A percentile compares a stretch with the other conserved stretches of the same genome.
Conservation (phyloP, 2,888 invertebrate species). For the Harmothoe impar region DNA sequence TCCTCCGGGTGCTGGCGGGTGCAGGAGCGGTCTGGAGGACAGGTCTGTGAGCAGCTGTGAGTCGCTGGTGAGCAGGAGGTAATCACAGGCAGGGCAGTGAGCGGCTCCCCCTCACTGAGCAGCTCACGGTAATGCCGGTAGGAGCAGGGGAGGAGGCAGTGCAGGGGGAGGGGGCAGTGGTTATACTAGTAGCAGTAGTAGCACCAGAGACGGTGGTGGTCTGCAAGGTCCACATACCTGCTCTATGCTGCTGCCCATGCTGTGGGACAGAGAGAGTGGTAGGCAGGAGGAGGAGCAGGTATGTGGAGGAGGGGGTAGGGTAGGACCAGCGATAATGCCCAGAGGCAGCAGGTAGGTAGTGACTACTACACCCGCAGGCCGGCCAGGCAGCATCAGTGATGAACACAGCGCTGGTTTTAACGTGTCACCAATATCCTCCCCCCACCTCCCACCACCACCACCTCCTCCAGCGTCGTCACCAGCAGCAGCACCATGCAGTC, state of each 20-base stretch:
- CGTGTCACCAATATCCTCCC: neutral
- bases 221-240: neutral
- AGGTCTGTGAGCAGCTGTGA: conserved; percentile 34
- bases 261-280: too few species aligned
- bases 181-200: neutral
- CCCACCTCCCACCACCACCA: neutral
- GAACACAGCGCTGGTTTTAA: neutral
- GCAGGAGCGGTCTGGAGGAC: neutral
- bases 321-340: too few species aligned
- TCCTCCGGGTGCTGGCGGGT: neutral
- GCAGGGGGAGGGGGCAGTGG: neutral
- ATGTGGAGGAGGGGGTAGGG: too few species aligned
- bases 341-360: too few species aligned
- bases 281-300: too few species aligned
- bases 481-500: neutral
- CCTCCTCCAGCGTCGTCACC: neutral
- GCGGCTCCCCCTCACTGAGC: neutral
- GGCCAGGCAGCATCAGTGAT: neutral
- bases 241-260: neutral
- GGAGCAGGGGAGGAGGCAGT: neutral
- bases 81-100: conserved; percentile 1
- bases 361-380: neutral
- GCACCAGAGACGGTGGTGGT: neutral
- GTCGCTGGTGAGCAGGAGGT: neutral
- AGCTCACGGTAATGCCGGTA: neutral